Percentiles rank a stretch among this genome's conserved stretches.
phyloP scores from a whole-genome alignment of 2,888 invertebrate species.

The Pyrochroa serraticornis region DNA sequence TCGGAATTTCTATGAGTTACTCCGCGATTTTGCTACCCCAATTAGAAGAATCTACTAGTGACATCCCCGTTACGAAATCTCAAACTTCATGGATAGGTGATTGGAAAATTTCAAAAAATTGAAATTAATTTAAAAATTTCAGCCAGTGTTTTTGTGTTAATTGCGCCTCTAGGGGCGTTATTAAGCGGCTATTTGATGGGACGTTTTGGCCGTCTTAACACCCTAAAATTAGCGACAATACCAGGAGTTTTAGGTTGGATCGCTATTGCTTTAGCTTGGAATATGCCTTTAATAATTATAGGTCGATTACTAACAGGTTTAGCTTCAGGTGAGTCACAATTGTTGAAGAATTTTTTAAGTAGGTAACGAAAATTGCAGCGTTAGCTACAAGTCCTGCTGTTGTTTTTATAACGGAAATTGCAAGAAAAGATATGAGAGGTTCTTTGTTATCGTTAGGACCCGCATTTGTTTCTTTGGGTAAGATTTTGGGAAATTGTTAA shows the following conservation, averaged over 20 bases:
- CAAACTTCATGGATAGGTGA: conserved; percentile 62
- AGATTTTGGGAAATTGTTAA: not conserved
- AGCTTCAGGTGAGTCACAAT: conserved; percentile 54
- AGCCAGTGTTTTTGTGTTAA: conserved; percentile 62
- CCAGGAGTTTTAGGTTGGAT: conserved; percentile 61
- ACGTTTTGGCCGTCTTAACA: conserved; percentile 59
- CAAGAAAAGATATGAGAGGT: conserved; percentile 62
- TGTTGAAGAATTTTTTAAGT: not conserved
- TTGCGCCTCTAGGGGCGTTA: conserved; percentile 61
- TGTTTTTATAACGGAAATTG: conserved; percentile 65
- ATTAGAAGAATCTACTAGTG: conserved; percentile 51
- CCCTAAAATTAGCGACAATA: conserved; percentile 60
- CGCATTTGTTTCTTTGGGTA: conserved; percentile 62
- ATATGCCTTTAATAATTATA: conserved; percentile 59
- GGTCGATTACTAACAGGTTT: conserved; percentile 62
- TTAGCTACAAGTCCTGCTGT: conserved; percentile 63
- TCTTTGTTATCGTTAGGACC: conserved; percentile 63
- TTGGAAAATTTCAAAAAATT: conserved; percentile 2
- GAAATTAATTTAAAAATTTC: too few species aligned
- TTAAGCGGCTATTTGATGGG: conserved; percentile 62
- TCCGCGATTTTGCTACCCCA: conserved; percentile 63
- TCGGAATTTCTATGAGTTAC: conserved; percentile 59
- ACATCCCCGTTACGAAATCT: conserved; percentile 48
- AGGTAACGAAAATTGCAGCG: conserved; percentile 43
- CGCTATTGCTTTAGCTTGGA: conserved; percentile 58